Conservation (phyloP, 1,140 invertebrate species). For the Anthonomus grandis region DNA sequence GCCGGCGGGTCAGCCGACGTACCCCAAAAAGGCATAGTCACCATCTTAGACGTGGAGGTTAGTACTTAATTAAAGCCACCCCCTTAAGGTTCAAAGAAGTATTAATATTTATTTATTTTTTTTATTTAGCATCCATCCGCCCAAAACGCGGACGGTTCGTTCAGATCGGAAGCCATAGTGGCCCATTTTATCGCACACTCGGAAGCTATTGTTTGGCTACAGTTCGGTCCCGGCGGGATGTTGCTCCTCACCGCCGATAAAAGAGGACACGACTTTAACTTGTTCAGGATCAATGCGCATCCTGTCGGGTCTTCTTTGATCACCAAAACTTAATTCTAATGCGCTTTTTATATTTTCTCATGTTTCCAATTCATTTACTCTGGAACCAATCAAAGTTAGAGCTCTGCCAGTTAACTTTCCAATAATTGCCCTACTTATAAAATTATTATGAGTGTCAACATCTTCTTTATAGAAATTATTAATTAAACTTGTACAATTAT, state of each 20-base stretch:
- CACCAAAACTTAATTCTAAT: too few relatives aligned
- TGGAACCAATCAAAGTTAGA: too few relatives aligned
- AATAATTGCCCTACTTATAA: too few relatives aligned
- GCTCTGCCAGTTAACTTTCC: too few relatives aligned
- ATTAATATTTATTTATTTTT: too few relatives aligned
- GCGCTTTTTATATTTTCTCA: too few relatives aligned
- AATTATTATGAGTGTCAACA: too few relatives aligned
- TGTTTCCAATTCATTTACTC: too few relatives aligned
- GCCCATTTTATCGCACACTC: conserved; percentile 94
- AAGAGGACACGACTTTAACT: conserved; percentile 93
- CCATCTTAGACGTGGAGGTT: conserved; percentile 82
- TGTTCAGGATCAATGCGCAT: conserved; percentile 93
- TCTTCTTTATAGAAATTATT: too few relatives aligned
- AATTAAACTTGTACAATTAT: too few relatives aligned
- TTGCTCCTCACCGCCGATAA: conserved; percentile 89
- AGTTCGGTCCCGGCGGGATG: conserved; percentile 90
- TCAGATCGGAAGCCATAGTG: conserved; percentile 63
- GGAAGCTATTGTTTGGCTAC: conserved; percentile 84
- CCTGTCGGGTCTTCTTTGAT: conserved; percentile 79
- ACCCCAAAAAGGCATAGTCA: conserved; percentile 79
- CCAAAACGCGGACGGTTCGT: conserved; percentile 48
- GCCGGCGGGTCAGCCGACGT: conserved; percentile 51
- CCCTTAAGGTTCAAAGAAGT: too few relatives aligned
- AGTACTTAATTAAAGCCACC: too few relatives aligned
- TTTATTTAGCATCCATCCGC: conserved; percentile 29